Evolutionary conservation across 1,140 invertebrate genomes (phyloP).

Genomic region (Mactra quadrangularis): DNA sequence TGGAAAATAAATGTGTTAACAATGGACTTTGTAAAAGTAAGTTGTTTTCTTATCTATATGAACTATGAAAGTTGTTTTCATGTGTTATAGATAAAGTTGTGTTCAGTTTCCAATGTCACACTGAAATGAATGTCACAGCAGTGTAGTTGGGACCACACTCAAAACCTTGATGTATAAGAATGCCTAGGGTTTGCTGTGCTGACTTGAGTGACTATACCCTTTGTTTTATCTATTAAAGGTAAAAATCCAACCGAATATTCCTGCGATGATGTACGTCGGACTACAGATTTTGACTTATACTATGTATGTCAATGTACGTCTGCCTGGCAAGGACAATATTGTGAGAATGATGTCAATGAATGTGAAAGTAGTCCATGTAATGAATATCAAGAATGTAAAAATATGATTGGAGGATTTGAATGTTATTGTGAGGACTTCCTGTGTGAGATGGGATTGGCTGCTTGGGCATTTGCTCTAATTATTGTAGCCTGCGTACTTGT

Average conservation of each 20-base stretch:
- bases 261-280: conserved; percentile 4
- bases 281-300: conserved; percentile 15
- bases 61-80: neutral
- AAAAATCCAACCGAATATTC: conserved; percentile 16
- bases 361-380: neutral
- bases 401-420: conserved; percentile 9
- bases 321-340: neutral
- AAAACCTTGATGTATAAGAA: no score
- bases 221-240: neutral
- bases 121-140: no score
- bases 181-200: no score
- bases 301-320: conserved; percentile 6
- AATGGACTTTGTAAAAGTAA: conserved; percentile 26
- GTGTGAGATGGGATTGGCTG: conserved; percentile 2
- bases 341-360: conserved; percentile 21
- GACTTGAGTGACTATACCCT: no score
- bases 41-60: neutral
- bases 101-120: neutral
- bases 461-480: conserved; percentile 27
- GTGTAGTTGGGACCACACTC: no score
- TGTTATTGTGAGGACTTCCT: conserved; percentile 32
- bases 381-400: neutral
- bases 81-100: neutral
- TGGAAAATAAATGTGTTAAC: conserved; percentile 29
- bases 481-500: neutral